Evolutionary conservation across 2,113 vertebrate genomes (phyloP), one percentile per base, ranked within the genome.

Genomic region (Poicephalus meyeri): DNA sequence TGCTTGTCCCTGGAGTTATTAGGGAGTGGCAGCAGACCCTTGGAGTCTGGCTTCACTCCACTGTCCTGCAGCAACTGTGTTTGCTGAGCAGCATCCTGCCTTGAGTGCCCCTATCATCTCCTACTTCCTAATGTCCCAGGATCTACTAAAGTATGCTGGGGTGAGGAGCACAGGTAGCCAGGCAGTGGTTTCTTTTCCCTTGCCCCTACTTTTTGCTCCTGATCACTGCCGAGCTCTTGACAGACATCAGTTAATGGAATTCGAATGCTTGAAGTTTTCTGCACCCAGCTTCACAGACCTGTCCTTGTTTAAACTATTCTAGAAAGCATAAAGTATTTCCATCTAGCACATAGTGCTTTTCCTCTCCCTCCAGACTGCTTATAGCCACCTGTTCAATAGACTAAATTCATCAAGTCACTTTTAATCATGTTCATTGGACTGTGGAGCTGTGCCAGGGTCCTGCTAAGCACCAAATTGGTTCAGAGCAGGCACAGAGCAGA

Each of bases 391-490:
- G 61, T 53, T 87, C 77, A 65, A 35, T 23, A 73, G 64, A 26
- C 69, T 84, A 19, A 69, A 71, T 61, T 74, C 47, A 68, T 94
- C 80, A 88, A 88, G 66, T 76, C 14, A 16, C 52, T 92, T 95
- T 93, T 85, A 87, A 89, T 93, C 44, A 16, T 7, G 28, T 88
- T 91, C 28, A 4, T 80, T 84, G 88, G 61, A 7, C 73, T 86
- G 70, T 71, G 93, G 92, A 89, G 65, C 69, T 72, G 52, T 93
- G 92, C 88, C 93, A 95, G 86, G 85, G 82, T 92, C 86, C 73
- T 78, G 35, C 89, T 69, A 94, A 81, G 88, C 37, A 89, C 31
- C 80, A 91, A 95, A 96, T 92, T 91, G 86, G 70, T 94, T 95
- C 77, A 78, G 91, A 84, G 85, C 70, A 89, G 66, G 66, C 74